Conservation (phyloP, 2,113 vertebrate species). For the Telmatochromis brichardi region DNA sequence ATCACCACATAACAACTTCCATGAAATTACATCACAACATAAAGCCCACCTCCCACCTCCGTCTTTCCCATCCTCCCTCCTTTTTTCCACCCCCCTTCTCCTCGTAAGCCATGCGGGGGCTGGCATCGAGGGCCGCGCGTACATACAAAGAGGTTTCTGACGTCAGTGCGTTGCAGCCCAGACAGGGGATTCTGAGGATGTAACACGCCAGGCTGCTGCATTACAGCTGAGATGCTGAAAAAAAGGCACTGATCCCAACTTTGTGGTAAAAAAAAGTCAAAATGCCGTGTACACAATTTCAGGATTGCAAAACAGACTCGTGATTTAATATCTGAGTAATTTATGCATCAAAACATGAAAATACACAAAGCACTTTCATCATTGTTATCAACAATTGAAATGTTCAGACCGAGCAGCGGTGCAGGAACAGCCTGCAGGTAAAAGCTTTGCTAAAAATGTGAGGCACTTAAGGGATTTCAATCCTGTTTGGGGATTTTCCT, state of each 20-base stretch:
- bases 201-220: not conserved
- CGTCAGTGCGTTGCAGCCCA: conserved; percentile 33
- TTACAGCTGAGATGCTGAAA: not conserved
- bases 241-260: not conserved
- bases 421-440: not conserved
- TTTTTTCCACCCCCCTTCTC: not conserved
- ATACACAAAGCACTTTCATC: not conserved
- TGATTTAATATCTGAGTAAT: not conserved
- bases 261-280: not conserved
- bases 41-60: conserved; percentile 23
- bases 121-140: conserved; percentile 3
- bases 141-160: conserved; percentile 31
- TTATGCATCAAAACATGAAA: not conserved
- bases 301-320: not conserved
- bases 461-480: not conserved
- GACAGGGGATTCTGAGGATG: conserved; percentile 40
- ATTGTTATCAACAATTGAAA: not conserved
- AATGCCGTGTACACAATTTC: not conserved
- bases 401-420: not conserved
- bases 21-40: conserved; percentile 58
- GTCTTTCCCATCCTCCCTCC: not conserved
- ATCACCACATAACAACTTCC: conserved; percentile 15
- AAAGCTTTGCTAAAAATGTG: not conserved
- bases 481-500: not conserved
- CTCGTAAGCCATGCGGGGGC: conserved; percentile 30